A percentile compares a stretch with the other conserved stretches of the same genome.
These are phyloP conservation scores for Psittacula echo DNA, from an alignment of 2,797 vertebrate species.

Conservation along the genomic window DNA sequence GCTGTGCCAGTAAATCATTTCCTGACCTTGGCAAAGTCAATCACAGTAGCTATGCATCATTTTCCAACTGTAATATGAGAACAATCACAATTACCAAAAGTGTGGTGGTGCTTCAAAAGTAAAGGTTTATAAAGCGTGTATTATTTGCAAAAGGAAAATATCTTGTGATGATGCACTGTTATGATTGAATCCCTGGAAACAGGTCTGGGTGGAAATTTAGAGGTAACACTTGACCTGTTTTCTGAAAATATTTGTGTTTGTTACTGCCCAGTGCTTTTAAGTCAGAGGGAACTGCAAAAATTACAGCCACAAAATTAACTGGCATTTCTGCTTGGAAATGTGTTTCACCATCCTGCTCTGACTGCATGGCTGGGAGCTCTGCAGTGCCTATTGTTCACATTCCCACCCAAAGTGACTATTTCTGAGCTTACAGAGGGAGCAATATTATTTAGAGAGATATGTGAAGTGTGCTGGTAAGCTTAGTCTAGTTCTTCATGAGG, in stretches of 20 bases:
- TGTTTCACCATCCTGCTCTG: not conserved
- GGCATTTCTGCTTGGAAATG: not conserved
- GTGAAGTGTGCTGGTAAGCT: not conserved
- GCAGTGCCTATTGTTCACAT: not conserved
- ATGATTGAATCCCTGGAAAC: not conserved
- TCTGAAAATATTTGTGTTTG: not conserved
- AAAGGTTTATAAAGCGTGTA: not conserved
- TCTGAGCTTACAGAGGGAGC: not conserved
- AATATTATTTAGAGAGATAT: not conserved
- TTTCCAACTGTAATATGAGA: conserved; percentile 43
- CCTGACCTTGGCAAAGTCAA: conserved; percentile 55
- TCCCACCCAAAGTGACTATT: not conserved
- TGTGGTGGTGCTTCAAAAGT: not conserved
- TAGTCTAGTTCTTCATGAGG: not conserved
- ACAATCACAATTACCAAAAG: not conserved
- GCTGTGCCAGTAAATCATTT: conserved; percentile 6
- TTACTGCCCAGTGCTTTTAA: not conserved
- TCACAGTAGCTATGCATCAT: conserved; percentile 30
- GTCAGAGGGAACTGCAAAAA: not conserved
- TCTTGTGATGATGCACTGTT: not conserved
- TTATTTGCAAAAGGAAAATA: not conserved
- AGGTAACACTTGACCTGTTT: not conserved
- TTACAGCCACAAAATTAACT: not conserved
- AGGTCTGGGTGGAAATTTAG: not conserved
- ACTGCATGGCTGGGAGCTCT: not conserved